These are phyloP conservation scores for Linnaemya tessellans DNA, from an alignment of 2,888 invertebrate genomes.

Conservation along the genomic window DNA sequence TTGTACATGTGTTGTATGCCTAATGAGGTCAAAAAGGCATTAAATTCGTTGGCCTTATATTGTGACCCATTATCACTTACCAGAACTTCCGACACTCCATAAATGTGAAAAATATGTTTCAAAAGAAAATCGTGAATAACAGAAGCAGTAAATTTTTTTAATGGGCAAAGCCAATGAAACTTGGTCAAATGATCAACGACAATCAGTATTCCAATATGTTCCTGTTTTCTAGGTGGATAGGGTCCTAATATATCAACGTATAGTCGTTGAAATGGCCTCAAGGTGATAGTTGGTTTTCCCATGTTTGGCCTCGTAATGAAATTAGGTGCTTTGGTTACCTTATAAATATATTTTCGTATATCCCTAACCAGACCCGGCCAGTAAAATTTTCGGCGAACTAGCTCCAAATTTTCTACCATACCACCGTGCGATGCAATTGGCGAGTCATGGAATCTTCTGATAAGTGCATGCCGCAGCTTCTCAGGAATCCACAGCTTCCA, in stretches of 20 bases:
- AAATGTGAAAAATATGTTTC: no score
- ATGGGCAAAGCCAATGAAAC: no score
- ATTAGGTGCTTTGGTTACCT: constrained; percentile 19
- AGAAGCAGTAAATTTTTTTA: no score
- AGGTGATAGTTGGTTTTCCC: not conserved
- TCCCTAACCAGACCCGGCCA: not conserved
- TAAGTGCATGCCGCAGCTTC: not conserved
- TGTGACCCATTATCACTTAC: no score
- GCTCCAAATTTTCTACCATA: not conserved
- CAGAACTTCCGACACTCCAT: no score
- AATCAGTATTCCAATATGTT: constrained; percentile 5
- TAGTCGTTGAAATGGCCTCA: constrained; percentile 16
- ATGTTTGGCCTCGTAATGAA: not conserved
- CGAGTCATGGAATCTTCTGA: not conserved
- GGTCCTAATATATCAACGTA: constrained; percentile 58
- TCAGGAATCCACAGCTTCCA: constrained; percentile 43
- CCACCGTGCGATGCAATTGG: not conserved
- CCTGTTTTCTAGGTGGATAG: constrained; percentile 61
- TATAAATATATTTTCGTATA: constrained; percentile 8
- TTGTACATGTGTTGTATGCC: no score
- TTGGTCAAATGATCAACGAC: not conserved
- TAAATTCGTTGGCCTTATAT: no score
- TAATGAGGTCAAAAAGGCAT: no score
- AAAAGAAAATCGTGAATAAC: no score
- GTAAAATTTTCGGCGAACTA: constrained; percentile 4